Conservation (phyloP, 2,113 vertebrate species). For the Lethenteron reissneri region DNA sequence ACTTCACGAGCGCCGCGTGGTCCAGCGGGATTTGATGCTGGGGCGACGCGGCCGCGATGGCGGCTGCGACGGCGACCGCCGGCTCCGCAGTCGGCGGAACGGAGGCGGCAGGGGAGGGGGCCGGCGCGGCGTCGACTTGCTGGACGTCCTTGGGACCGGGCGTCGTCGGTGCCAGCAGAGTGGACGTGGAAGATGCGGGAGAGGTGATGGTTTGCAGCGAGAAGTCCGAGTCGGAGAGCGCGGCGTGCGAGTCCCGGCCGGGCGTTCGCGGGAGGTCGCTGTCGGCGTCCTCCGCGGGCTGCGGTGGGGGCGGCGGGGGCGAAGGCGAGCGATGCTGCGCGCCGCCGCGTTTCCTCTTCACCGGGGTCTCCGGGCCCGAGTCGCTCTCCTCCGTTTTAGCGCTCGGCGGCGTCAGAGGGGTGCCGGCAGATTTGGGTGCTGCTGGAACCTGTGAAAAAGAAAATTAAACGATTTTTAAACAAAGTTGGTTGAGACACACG, state of each 20-base stretch:
- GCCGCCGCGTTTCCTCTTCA: too few relatives aligned
- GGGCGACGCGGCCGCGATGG: conserved; percentile 30
- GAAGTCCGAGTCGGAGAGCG: conserved; percentile 1
- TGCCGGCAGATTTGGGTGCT: too few relatives aligned
- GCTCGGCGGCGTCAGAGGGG: too few relatives aligned
- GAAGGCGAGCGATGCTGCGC: too few relatives aligned
- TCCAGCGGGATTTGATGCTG: conserved; percentile 59
- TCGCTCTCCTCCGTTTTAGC: too few relatives aligned
- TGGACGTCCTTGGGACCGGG: conserved; percentile 62
- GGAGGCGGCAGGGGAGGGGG: conserved; percentile 1
- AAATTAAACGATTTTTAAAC: too few relatives aligned
- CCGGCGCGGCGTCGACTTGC: conserved; percentile 30
- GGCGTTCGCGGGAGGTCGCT: neutral
- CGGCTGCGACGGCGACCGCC: conserved; percentile 9
- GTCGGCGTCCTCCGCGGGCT: too few relatives aligned
- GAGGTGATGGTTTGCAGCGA: conserved; percentile 10
- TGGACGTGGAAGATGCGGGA: conserved; percentile 32
- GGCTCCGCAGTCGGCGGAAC: conserved; percentile 7
- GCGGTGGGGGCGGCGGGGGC: too few relatives aligned
- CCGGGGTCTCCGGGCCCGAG: too few relatives aligned
- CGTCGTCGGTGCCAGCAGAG: conserved; percentile 58
- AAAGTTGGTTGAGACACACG: too few relatives aligned
- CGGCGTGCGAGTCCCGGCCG: conserved; percentile 1
- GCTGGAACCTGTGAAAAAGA: too few relatives aligned
- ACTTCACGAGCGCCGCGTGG: conserved; percentile 53